Base-by-base conservation (phyloP, 2,797 vertebrate genomes). In the Smutsia gigantea region DNA sequence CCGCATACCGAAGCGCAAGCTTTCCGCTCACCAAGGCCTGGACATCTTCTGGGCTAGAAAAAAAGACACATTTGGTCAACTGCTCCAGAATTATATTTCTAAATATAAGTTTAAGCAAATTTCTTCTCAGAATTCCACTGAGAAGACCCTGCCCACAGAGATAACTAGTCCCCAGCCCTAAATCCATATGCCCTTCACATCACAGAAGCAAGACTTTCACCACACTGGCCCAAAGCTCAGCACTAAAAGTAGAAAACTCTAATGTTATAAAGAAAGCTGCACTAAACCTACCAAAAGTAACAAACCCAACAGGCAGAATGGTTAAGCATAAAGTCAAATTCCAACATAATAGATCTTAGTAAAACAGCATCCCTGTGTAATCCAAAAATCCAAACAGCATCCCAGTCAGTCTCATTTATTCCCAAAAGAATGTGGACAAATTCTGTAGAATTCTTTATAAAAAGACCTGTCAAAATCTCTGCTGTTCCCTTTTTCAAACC, bases 1-100 rank as follows among this genome's bases (percentile, higher is more conserved):
- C 99, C 5, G 99, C 99, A 92, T 99, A 99, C 84, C 99, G 99
- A 97, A 99, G 99, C 31, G 99, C 99, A 25, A 99, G 99, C 98
- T 99, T 99, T 42, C 99, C 99, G 64, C 99, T 99, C 98, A 99
- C 99, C 97, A 99, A 98, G 8, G 99, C 98, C 96, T 99, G 99
- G 90, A 99, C 99, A 71, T 99, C 99, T 97, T 99, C 99, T 53
- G 99, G 99, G 97, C 99, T 99, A 90, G 64, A 97, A 93, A 86
- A 92, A 96, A 94, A 97, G 27, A 93, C 6, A 96, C 8, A 90
- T 49, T 93, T 83, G 53, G 66, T 96, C 86, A 97, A 61, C 4
- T 71, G 17, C n/a, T 97, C 64, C 49, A 96, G 25, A 13, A 81
- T 49, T 83, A 82, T 18, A 10, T 27, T 93, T 93, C 27, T 88